Evolutionary conservation across 37 sponge, comb jelly and placozoan species (phyloP).

Genomic region (Eunapius fragilis): DNA sequence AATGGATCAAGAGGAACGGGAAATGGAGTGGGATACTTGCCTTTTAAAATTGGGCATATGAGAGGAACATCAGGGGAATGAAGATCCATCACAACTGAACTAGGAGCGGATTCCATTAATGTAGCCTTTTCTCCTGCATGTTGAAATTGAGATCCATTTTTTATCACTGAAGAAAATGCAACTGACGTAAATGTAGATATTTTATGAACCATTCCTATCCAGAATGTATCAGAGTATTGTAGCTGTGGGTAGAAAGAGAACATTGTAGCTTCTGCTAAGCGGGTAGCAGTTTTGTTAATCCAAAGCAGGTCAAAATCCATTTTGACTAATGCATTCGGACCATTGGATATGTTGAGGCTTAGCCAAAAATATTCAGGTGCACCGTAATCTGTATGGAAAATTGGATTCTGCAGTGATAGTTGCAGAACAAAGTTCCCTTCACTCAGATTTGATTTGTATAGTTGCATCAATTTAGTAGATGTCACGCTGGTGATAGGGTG

Average conservation of each 20-base stretch:
- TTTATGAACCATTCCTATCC: constrained; percentile 2
- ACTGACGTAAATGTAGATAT: neutral
- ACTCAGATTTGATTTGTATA: constrained; percentile 19
- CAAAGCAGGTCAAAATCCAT: constrained; percentile 37
- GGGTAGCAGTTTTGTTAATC: constrained; percentile 59
- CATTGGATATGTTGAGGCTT: constrained; percentile 1
- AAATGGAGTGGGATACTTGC: constrained; percentile 34
- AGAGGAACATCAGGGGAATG: constrained; percentile 53
- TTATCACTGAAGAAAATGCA: constrained; percentile 23
- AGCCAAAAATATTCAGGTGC: constrained; percentile 52
- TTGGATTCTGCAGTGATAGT: constrained; percentile 7
- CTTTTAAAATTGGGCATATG: constrained; percentile 49
- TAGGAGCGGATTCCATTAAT: neutral
- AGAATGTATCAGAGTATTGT: neutral
- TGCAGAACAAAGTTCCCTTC: constrained; percentile 7
- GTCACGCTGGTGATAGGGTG: constrained; percentile 36
- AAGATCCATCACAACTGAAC: neutral
- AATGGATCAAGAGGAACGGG: constrained; percentile 30
- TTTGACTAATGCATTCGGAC: neutral
- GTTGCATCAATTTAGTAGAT: neutral
- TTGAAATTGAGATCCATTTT: constrained; percentile 66
- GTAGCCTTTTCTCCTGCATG: constrained; percentile 35
- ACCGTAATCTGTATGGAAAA: constrained; percentile 51
- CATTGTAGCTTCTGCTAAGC: constrained; percentile 75
- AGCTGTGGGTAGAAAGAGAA: constrained; percentile 43